phyloP scores from a whole-genome alignment of 2,888 invertebrate species.

The Antitype chi region DNA sequence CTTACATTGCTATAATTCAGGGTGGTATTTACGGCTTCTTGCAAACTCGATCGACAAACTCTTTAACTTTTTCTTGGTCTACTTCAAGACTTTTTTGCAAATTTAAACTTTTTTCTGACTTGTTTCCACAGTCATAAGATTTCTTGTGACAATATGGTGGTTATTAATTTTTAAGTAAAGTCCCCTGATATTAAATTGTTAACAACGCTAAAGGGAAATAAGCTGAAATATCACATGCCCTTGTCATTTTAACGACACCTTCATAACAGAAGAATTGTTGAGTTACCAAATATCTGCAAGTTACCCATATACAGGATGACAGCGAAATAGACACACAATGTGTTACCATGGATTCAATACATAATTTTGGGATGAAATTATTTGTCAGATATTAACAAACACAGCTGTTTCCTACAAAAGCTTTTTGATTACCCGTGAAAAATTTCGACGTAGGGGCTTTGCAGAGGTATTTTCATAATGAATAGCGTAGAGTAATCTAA shows the following conservation, averaged over 20 bases:
- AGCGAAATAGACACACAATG: no score
- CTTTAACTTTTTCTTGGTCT: background rate
- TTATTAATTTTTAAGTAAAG: background rate
- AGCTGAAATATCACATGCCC: background rate
- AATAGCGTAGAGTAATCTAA: no score
- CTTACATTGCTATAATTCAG: conserved; percentile 5
- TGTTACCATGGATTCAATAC: no score
- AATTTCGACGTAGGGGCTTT: no score
- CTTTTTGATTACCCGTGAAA: no score
- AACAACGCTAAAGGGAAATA: background rate
- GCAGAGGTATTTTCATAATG: no score
- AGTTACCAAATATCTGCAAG: background rate
- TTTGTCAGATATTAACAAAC: no score
- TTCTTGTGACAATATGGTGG: background rate
- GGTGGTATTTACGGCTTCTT: conserved; percentile 1
- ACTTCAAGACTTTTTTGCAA: background rate
- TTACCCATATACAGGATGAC: no score
- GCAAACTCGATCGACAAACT: conserved; percentile 36
- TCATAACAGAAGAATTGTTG: background rate
- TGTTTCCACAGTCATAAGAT: background rate
- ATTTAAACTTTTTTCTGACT: background rate
- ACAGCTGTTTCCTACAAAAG: no score
- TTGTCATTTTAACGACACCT: background rate
- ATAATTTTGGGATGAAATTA: no score
- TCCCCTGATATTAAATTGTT: background rate